These are phyloP conservation scores for Griposia aprilina DNA, from an alignment of 2,888 invertebrate species.

Conservation along the genomic window DNA sequence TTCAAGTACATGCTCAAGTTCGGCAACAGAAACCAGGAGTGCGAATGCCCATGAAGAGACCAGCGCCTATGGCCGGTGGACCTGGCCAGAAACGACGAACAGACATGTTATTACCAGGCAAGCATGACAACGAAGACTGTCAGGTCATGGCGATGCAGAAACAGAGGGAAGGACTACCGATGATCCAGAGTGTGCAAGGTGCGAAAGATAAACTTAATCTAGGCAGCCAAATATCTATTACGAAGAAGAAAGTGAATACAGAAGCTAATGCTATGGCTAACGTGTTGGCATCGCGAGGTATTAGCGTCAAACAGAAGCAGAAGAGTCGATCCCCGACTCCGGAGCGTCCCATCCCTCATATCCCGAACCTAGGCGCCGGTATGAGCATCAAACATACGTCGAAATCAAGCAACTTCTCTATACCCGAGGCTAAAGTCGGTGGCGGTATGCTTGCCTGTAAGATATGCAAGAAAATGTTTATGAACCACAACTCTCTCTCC, in stretches of 20 bases:
- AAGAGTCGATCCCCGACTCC: slow-evolving; percentile 87
- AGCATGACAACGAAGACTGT: slow-evolving; percentile 94
- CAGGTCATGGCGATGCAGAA: slow-evolving; percentile 94
- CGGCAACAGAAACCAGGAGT: slow-evolving; percentile 79
- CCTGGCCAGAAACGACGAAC: slow-evolving; percentile 88
- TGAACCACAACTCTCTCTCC: slow-evolving; percentile 81
- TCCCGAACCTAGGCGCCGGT: slow-evolving; percentile 87
- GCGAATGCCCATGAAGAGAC: slow-evolving; percentile 86
- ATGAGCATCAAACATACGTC: slow-evolving; percentile 90
- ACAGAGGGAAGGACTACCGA: slow-evolving; percentile 93
- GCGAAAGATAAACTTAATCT: slow-evolving; percentile 91
- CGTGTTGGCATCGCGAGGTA: slow-evolving; percentile 94
- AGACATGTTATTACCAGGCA: slow-evolving; percentile 92
- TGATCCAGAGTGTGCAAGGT: slow-evolving; percentile 94
- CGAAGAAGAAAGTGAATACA: slow-evolving; percentile 91
- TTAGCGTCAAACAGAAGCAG: slow-evolving; percentile 93
- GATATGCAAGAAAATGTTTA: slow-evolving; percentile 88
- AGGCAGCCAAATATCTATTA: slow-evolving; percentile 94
- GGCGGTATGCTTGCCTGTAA: slow-evolving; percentile 84
- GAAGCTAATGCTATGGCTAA: slow-evolving; percentile 94
- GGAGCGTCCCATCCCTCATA: slow-evolving; percentile 85
- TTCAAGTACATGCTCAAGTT: slow-evolving; percentile 85
- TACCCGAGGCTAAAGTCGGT: slow-evolving; percentile 86
- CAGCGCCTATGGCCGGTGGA: slow-evolving; percentile 73
- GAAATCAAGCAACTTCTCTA: slow-evolving; percentile 83